Percentiles rank a stretch among this genome's conserved stretches.
Conservation (phyloP, 1,140 invertebrate genomes). For the Sinella curviseta region DNA sequence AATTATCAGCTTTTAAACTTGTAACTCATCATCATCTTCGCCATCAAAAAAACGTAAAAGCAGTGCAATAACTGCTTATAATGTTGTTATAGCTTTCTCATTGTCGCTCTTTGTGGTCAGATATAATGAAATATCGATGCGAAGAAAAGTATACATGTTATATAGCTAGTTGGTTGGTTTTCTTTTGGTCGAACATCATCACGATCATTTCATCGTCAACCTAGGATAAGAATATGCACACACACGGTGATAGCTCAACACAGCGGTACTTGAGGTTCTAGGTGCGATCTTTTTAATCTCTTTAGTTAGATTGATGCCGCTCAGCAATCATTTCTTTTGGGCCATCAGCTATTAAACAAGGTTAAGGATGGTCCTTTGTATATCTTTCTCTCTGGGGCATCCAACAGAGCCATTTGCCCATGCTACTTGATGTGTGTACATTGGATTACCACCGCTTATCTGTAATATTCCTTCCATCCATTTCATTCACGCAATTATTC, state of each 20-base stretch:
- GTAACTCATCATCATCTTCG: neutral
- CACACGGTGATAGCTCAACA: slow-evolving; percentile 33
- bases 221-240: no score
- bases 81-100: neutral
- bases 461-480: neutral
- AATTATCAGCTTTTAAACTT: slow-evolving; percentile 16
- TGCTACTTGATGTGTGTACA: neutral
- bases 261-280: slow-evolving; percentile 36
- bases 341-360: slow-evolving; percentile 17
- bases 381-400: neutral
- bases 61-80: neutral
- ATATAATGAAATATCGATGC: neutral
- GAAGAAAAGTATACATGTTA: neutral
- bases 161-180: slow-evolving; percentile 9
- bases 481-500: neutral
- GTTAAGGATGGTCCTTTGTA: slow-evolving; percentile 19
- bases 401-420: slow-evolving; percentile 18
- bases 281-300: slow-evolving; percentile 38
- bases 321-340: slow-evolving; percentile 37
- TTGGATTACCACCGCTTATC: neutral
- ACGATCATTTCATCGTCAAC: no score
- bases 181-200: neutral
- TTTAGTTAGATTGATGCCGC: slow-evolving; percentile 36
- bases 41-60: neutral
- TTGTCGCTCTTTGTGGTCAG: neutral